Percentiles rank a stretch among this genome's conserved stretches.
Conservation (phyloP, 2,888 invertebrate species). For the Protula sp. region DNA sequence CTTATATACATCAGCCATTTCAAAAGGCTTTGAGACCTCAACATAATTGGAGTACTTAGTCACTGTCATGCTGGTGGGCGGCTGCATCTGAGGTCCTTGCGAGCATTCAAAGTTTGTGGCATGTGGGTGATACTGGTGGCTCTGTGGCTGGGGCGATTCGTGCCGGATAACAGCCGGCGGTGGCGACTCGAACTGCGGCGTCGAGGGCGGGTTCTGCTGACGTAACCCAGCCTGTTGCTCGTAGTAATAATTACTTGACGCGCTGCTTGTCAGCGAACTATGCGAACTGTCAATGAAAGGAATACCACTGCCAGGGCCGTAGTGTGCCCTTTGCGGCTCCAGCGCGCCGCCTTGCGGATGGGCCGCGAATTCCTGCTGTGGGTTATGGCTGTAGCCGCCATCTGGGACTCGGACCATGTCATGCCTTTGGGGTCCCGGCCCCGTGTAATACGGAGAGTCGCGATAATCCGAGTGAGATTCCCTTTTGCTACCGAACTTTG, state of each 20-base stretch:
- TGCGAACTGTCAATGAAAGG: slow-evolving; percentile 4
- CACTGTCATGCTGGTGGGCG: slow-evolving; percentile 4
- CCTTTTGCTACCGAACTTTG: slow-evolving; percentile 35
- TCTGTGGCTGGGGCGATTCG: background rate
- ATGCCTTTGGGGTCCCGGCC: no score
- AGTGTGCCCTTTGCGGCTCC: background rate
- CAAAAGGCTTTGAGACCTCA: slow-evolving; percentile 93
- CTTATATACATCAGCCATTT: slow-evolving; percentile 96
- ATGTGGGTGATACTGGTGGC: background rate
- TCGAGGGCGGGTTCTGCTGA: slow-evolving; percentile 13
- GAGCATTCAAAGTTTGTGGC: slow-evolving; percentile 1
- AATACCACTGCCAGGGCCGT: background rate
- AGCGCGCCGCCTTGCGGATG: background rate
- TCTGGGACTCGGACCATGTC: no score
- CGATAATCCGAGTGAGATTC: slow-evolving; percentile 32
- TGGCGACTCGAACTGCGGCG: slow-evolving; percentile 11
- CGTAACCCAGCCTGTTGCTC: background rate
- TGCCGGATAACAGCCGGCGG: slow-evolving; percentile 3
- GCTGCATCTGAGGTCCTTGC: background rate
- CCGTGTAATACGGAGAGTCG: slow-evolving; percentile 7
- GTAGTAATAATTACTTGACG: background rate
- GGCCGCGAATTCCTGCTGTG: slow-evolving; percentile 1
- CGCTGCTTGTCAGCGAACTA: background rate
- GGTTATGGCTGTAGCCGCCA: background rate
- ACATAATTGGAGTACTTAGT: slow-evolving; percentile 56